Conservation (phyloP, 2,888 invertebrate genomes). For the Xanthorhoe spadicearia region DNA sequence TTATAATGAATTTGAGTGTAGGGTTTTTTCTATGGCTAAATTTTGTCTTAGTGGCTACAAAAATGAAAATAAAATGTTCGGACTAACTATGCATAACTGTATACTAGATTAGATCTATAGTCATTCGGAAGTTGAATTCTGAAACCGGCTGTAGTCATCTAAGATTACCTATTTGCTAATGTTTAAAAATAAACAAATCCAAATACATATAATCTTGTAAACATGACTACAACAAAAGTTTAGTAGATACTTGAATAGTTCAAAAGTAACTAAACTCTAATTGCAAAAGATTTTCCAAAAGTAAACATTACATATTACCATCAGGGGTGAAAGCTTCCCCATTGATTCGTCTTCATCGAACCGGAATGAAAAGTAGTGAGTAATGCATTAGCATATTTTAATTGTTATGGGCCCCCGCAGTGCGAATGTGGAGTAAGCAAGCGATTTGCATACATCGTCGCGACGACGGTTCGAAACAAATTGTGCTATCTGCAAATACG, state of each 20-base stretch:
- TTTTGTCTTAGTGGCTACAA: too few species aligned
- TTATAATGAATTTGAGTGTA: too few species aligned
- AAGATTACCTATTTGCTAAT: too few species aligned
- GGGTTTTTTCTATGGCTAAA: too few species aligned
- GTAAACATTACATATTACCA: slow-evolving; percentile 54
- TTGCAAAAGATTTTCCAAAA: slow-evolving; percentile 24
- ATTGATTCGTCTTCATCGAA: slow-evolving; percentile 68
- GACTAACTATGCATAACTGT: too few species aligned
- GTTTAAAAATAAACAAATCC: too few species aligned
- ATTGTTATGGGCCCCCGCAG: slow-evolving; percentile 71
- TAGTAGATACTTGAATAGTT: neutral
- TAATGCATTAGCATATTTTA: slow-evolving; percentile 84
- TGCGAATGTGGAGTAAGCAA: slow-evolving; percentile 75
- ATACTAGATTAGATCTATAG: too few species aligned
- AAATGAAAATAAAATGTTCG: too few species aligned
- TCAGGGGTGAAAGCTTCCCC: slow-evolving; percentile 57
- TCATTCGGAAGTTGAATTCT: too few species aligned
- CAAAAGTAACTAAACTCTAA: neutral
- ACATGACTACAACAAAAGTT: neutral
- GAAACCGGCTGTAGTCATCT: too few species aligned
- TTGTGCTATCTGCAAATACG: slow-evolving; percentile 68
- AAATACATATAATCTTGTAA: too few species aligned
- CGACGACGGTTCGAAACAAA: slow-evolving; percentile 59
- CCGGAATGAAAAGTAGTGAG: slow-evolving; percentile 80
- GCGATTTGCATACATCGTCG: slow-evolving; percentile 75